Evolutionary conservation across 2,113 vertebrate species (phyloP).

Genomic region (Chlorocebus sabaeus): DNA sequence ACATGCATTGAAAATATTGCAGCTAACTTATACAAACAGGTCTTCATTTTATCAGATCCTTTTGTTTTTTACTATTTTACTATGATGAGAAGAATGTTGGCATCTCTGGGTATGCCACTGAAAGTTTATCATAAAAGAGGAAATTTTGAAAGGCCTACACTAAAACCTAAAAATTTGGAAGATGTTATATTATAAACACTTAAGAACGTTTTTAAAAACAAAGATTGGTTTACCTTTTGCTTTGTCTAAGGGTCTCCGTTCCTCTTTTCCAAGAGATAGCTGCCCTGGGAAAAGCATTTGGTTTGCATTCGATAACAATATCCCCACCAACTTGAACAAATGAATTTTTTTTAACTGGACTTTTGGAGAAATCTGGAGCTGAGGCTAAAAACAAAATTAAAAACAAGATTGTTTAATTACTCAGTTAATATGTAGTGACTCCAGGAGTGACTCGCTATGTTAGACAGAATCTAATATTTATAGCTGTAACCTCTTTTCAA

Average conservation of each 20-base stretch:
- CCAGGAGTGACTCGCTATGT: fast-evolving
- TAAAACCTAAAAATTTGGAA: not conserved
- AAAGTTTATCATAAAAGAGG: not conserved
- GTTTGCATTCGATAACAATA: conserved; percentile 86
- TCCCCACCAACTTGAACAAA: conserved; percentile 89
- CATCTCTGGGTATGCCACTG: not conserved
- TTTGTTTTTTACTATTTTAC: not conserved
- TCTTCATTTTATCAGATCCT: not conserved
- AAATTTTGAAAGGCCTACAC: not conserved
- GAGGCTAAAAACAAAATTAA: conserved; percentile 82
- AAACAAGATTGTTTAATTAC: not conserved
- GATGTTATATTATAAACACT: not conserved
- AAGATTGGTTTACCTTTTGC: conserved; percentile 81
- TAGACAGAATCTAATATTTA: not conserved
- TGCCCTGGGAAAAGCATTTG: conserved; percentile 89
- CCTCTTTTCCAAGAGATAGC: conserved; percentile 87
- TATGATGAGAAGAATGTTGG: not conserved
- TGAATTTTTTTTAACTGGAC: conserved; percentile 86
- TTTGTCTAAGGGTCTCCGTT: conserved; percentile 81
- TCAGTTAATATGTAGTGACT: not conserved
- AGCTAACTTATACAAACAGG: not conserved
- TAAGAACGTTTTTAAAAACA: too few species aligned
- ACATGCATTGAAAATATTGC: not conserved
- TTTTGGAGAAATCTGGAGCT: conserved; percentile 90
- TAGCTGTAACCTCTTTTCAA: not conserved